These are phyloP conservation scores for Phortica magna DNA, from an alignment of 2,888 invertebrate genomes.

Conservation along the genomic window DNA sequence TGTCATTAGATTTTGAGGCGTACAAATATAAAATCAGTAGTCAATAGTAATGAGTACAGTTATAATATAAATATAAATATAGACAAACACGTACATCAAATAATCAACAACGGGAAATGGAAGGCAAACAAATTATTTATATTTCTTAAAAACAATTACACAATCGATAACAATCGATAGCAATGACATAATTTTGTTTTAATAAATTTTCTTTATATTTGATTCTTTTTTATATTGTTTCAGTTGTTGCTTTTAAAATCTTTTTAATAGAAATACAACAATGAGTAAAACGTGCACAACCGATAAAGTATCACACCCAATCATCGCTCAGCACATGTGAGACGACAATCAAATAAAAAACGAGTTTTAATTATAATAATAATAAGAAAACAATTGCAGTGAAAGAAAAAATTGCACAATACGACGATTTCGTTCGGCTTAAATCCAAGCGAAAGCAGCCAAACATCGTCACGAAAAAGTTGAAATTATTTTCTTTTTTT, in stretches of 20 bases:
- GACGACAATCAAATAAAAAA: not conserved
- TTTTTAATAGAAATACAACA: slow-evolving; percentile 66
- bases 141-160: not conserved
- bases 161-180: not conserved
- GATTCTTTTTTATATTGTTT: slow-evolving; percentile 36
- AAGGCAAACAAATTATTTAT: slow-evolving; percentile 7
- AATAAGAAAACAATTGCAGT: not conserved
- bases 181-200: slow-evolving; percentile 2
- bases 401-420: not conserved
- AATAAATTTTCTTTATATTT: slow-evolving; percentile 2
- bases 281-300: slow-evolving; percentile 75
- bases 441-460: not conserved
- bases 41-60: not conserved
- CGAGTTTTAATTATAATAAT: not conserved
- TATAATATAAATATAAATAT: not conserved
- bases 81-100: slow-evolving; percentile 3
- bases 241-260: slow-evolving; percentile 35
- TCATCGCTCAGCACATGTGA: slow-evolving; percentile 28
- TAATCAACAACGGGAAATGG: slow-evolving; percentile 12
- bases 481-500: not conserved
- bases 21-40: not conserved
- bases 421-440: too few species aligned
- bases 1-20: not conserved
- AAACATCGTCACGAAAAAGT: not conserved
- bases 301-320: slow-evolving; percentile 75